These are phyloP conservation scores for Stomatorhinus walkeri DNA, from an alignment of 2,797 vertebrate genomes.

Conservation along the genomic window DNA sequence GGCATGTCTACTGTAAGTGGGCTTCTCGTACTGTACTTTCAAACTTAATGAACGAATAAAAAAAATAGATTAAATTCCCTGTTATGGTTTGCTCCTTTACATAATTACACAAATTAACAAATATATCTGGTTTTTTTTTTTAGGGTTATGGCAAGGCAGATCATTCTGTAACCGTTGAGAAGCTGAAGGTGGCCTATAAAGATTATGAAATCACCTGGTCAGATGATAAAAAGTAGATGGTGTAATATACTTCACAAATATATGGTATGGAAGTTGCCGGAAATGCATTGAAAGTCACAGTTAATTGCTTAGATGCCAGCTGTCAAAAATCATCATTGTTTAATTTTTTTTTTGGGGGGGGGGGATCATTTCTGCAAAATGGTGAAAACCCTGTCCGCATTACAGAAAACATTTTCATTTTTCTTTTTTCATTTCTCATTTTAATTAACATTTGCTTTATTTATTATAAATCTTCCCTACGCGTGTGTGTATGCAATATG, in stretches of 20 bases:
- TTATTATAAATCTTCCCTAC: neutral
- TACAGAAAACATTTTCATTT: neutral
- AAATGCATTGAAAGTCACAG: neutral
- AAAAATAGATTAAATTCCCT: neutral
- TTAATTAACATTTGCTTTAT: neutral
- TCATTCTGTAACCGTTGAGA: slow-evolving; percentile 70
- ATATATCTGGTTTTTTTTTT: slow-evolving; percentile 28
- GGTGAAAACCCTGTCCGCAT: neutral
- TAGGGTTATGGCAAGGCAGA: slow-evolving; percentile 86
- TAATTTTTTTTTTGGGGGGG: neutral
- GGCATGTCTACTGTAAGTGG: slow-evolving; percentile 78
- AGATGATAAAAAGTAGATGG: slow-evolving; percentile 67
- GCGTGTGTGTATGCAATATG: neutral
- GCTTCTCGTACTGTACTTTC: neutral
- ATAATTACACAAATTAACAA: neutral
- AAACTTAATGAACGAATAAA: neutral
- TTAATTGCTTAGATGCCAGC: neutral
- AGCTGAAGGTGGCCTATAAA: slow-evolving; percentile 65
- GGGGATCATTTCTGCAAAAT: neutral
- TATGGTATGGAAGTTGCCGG: neutral
- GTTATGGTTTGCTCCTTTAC: neutral
- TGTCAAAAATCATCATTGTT: neutral
- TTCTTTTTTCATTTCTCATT: neutral
- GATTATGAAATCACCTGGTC: slow-evolving; percentile 78
- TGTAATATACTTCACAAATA: neutral